phyloP scores from a whole-genome alignment of 2,797 vertebrate species.

The Gephyroberyx darwinii region DNA sequence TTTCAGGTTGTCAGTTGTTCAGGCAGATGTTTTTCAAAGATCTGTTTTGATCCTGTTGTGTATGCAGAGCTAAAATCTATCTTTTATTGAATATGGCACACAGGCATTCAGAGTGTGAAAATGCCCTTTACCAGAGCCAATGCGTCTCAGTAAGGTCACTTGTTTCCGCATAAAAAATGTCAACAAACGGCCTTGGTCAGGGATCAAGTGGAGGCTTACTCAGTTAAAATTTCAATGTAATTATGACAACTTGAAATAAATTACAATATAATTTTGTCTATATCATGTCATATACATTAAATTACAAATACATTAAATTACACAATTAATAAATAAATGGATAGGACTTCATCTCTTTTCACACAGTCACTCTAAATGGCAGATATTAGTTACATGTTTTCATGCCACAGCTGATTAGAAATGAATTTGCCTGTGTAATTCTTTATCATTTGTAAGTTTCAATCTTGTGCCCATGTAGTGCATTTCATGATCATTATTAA shows the following conservation, averaged over 20 bases:
- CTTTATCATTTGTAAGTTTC: conserved; percentile 23
- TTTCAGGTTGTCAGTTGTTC: too few species aligned
- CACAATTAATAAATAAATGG: conserved; percentile 64
- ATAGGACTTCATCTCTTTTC: conserved; percentile 46
- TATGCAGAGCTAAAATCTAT: background rate
- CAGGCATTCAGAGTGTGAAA: conserved; percentile 4
- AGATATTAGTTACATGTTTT: conserved; percentile 41
- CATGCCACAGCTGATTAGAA: conserved; percentile 36
- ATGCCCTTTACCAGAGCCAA: background rate
- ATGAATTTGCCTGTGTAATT: conserved; percentile 16
- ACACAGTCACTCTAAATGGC: conserved; percentile 62
- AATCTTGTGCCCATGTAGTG: conserved; percentile 16
- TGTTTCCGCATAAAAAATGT: background rate
- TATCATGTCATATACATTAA: conserved; percentile 59
- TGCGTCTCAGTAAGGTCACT: background rate
- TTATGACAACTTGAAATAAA: conserved; percentile 65
- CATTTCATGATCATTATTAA: conserved; percentile 28
- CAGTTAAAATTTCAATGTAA: conserved; percentile 58
- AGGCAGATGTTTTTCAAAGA: too few species aligned
- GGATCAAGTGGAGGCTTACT: conserved; percentile 34
- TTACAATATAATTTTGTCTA: conserved; percentile 55
- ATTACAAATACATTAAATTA: conserved; percentile 68
- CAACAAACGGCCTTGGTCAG: conserved; percentile 1
- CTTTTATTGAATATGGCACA: conserved; percentile 5
- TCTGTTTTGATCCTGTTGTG: background rate